Evolutionary conservation across 2,113 vertebrate genomes (phyloP).

Genomic region (Pavo muticus): DNA sequence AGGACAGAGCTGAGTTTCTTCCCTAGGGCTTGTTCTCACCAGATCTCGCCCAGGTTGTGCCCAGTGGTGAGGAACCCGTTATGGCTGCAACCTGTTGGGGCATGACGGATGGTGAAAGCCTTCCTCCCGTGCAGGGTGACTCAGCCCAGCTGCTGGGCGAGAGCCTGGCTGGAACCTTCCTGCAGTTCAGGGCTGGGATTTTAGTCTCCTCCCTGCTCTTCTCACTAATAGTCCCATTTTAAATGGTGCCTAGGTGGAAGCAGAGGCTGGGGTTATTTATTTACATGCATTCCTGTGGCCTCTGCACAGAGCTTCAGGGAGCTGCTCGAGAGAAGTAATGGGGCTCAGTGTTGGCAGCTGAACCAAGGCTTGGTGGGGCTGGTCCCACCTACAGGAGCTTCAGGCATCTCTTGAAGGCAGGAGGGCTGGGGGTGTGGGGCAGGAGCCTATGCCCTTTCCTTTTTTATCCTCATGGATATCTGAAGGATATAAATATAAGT

Average conservation of each 20-base stretch:
- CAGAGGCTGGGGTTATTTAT: neutral
- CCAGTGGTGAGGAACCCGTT: neutral
- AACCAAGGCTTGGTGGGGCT: accelerated
- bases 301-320: accelerated
- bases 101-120: neutral
- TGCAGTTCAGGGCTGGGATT: neutral
- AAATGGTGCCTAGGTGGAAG: neutral
- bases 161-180: accelerated
- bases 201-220: neutral
- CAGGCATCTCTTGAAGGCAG: neutral
- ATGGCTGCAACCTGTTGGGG: neutral
- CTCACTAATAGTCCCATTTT: neutral
- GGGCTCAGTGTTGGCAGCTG: neutral
- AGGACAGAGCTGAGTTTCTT: conserved; percentile 27
- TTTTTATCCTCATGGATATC: neutral
- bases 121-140: accelerated
- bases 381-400: neutral
- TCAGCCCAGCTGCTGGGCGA: neutral
- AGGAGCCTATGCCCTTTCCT: neutral
- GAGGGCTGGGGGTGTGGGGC: neutral
- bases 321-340: neutral
- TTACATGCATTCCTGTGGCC: neutral
- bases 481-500: neutral
- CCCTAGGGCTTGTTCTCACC: conserved; percentile 42
- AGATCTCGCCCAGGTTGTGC: accelerated